These are phyloP conservation scores for Zophobas morio DNA, from an alignment of 1,140 invertebrate species.

Conservation along the genomic window DNA sequence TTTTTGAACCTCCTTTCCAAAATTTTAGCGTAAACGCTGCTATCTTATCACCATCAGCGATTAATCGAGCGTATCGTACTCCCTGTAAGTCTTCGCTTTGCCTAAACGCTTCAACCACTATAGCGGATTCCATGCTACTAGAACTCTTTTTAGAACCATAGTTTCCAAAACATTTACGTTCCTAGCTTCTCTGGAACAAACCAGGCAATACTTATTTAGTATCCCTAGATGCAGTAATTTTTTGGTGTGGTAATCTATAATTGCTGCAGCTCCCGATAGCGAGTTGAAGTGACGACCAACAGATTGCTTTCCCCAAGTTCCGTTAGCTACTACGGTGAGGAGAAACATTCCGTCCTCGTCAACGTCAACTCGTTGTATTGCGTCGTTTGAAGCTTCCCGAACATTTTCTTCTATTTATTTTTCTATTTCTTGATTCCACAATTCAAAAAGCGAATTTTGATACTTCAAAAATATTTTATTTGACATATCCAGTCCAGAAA, in stretches of 20 bases:
- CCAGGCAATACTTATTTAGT: conserved; percentile 62
- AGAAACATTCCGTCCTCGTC: conserved; percentile 51
- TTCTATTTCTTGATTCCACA: no score
- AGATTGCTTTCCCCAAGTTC: conserved; percentile 55
- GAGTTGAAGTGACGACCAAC: conserved; percentile 61
- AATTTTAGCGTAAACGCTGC: conserved; percentile 59
- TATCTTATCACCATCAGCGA: conserved; percentile 66
- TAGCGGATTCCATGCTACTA: conserved; percentile 67
- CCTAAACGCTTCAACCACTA: conserved; percentile 67
- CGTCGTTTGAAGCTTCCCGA: no score
- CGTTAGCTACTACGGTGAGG: conserved; percentile 61
- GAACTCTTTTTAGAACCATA: conserved; percentile 65
- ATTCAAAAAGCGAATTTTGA: no score
- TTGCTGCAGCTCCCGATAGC: conserved; percentile 61
- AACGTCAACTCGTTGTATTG: no score
- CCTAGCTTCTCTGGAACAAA: conserved; percentile 51
- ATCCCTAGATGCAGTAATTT: conserved; percentile 60
- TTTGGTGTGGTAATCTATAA: conserved; percentile 55
- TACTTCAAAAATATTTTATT: no score
- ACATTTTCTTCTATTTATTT: no score
- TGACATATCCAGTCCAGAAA: no score
- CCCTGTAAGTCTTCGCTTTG: conserved; percentile 60
- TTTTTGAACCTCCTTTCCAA: conserved; percentile 22
- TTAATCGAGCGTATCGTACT: conserved; percentile 60
- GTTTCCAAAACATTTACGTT: conserved; percentile 30